These are phyloP conservation scores for Chaetura pelagica DNA, from an alignment of 2,113 vertebrate genomes.

Conservation along the genomic window DNA sequence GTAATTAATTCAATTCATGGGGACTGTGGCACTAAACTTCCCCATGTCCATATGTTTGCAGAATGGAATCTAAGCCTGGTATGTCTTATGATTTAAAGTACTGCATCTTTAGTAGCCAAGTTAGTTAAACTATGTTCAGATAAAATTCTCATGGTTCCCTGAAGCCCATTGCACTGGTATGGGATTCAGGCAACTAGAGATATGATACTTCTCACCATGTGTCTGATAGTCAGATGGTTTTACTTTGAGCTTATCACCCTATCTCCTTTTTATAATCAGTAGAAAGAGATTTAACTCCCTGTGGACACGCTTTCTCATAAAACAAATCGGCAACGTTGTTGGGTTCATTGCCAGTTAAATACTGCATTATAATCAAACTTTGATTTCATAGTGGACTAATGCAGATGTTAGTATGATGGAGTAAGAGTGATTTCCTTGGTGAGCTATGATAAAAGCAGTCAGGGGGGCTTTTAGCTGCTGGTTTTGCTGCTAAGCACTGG, in stretches of 20 bases:
- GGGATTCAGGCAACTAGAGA: neutral
- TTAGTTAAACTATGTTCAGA: neutral
- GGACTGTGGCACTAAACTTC: neutral
- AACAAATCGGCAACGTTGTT: neutral
- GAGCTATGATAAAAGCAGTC: neutral
- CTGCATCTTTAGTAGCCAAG: neutral
- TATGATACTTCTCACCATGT: neutral
- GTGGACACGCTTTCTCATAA: neutral
- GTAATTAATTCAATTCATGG: conserved; percentile 1
- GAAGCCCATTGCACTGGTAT: neutral
- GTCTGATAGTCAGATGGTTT: neutral
- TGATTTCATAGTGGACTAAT: neutral
- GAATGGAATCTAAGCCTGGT: neutral
- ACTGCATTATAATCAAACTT: neutral
- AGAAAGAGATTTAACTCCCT: neutral
- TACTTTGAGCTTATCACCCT: neutral
- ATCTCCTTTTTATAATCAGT: neutral
- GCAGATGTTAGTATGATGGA: neutral
- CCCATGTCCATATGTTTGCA: neutral
- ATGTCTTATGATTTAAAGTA: neutral
- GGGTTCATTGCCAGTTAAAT: neutral
- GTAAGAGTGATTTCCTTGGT: neutral
- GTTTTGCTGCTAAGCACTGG: neutral
- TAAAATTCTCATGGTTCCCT: neutral
- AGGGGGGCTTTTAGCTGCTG: neutral